These are phyloP conservation scores for Hemicentrotus pulcherrimus DNA, from an alignment of 35 echinoderm and acorn worm genomes.

Conservation along the genomic window DNA sequence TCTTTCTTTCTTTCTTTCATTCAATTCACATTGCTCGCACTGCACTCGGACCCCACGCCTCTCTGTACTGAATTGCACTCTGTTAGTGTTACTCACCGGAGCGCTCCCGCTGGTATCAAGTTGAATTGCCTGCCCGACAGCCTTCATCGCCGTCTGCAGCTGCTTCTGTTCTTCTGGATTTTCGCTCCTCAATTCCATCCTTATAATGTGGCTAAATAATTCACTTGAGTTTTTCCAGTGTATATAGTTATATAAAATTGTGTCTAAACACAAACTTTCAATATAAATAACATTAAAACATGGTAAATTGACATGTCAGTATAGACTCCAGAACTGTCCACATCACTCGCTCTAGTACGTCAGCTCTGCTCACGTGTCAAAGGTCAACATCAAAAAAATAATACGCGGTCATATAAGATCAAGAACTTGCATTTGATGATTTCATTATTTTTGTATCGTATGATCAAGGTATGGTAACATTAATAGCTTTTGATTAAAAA, in stretches of 20 bases:
- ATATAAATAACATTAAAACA: background rate
- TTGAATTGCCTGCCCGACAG: constrained; percentile 56
- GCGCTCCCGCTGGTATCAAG: constrained; percentile 30
- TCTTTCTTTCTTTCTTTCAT: background rate
- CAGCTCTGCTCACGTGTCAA: background rate
- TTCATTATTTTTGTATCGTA: no score
- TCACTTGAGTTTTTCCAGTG: background rate
- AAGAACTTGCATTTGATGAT: no score
- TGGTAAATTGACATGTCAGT: background rate
- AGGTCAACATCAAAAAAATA: no score
- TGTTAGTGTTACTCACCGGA: constrained; percentile 13
- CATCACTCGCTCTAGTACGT: no score
- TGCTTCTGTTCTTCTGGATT: constrained; percentile 5
- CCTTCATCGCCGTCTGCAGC: constrained; percentile 58
- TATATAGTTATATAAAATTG: background rate
- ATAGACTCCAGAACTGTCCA: no score
- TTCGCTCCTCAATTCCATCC: background rate
- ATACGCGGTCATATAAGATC: no score
- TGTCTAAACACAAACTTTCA: background rate
- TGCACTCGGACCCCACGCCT: background rate
- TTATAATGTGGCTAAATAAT: background rate
- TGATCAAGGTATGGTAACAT: no score
- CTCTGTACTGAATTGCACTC: background rate
- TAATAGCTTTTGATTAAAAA: no score
- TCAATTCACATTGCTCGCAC: background rate